Conservation (phyloP, 2,888 invertebrate genomes). For the Melieria omissa region DNA sequence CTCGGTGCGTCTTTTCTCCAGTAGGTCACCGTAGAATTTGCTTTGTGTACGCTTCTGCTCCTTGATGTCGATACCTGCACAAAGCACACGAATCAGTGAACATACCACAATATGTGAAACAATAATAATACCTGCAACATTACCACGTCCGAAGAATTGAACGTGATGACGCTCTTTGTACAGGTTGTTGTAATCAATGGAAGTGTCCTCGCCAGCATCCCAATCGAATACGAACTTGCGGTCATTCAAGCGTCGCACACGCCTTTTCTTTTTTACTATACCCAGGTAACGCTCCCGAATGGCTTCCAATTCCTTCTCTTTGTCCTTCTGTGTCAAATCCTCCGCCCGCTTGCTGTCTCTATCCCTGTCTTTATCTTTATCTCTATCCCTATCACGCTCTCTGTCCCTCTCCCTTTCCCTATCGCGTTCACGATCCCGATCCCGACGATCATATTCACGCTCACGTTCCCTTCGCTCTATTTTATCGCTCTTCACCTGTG, state of each 20-base stretch:
- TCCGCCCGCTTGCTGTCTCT: conserved; percentile 66
- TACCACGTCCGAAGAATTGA: conserved; percentile 97
- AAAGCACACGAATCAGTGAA: neutral
- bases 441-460: conserved; percentile 37
- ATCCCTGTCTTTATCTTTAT: conserved; percentile 54
- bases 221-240: conserved; percentile 99
- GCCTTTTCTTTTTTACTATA: conserved; percentile 89
- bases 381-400: conserved; percentile 64
- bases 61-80: conserved; percentile 92
- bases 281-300: conserved; percentile 96
- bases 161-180: conserved; percentile 98
- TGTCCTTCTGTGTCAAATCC: conserved; percentile 76
- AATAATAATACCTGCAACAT: conserved; percentile 75
- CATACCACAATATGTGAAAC: neutral
- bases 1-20: conserved; percentile 95
- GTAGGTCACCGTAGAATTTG: conserved; percentile 94
- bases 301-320: conserved; percentile 92
- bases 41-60: conserved; percentile 94
- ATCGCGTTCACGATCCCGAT: conserved; percentile 67
- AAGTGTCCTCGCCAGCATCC: conserved; percentile 99
- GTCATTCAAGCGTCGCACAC: conserved; percentile 94
- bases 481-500: conserved; percentile 44
- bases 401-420: conserved; percentile 64
- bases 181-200: conserved; percentile 94
- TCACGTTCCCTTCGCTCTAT: conserved; percentile 43